phyloP scores from a whole-genome alignment of 2,797 vertebrate genomes.

The Centroberyx gerrardi region DNA sequence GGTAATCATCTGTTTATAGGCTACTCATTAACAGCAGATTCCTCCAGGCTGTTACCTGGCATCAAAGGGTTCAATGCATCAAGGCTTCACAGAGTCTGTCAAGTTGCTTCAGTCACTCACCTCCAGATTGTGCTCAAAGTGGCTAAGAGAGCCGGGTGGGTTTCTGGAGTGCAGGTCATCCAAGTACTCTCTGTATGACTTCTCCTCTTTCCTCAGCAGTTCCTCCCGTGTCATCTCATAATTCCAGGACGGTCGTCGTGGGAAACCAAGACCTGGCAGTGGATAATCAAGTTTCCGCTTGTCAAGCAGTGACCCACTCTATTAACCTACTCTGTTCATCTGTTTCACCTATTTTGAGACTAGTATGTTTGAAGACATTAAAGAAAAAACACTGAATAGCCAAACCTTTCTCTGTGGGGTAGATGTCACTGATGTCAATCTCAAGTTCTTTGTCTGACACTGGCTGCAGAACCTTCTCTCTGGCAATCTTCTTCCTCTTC shows the following conservation, averaged over 20 bases:
- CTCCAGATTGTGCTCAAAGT: slow-evolving; percentile 97
- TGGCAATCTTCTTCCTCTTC: slow-evolving; percentile 89
- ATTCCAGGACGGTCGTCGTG: slow-evolving; percentile 91
- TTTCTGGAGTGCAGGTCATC: slow-evolving; percentile 89
- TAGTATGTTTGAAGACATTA: slow-evolving; percentile 33
- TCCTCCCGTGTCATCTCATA: slow-evolving; percentile 93
- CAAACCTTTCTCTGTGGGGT: slow-evolving; percentile 87
- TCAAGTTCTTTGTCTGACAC: slow-evolving; percentile 89
- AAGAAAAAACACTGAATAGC: slow-evolving; percentile 3
- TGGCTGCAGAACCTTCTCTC: slow-evolving; percentile 86
- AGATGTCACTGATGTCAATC: slow-evolving; percentile 88
- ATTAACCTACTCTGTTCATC: slow-evolving; percentile 49
- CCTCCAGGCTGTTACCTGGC: slow-evolving; percentile 21
- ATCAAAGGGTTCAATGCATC: slow-evolving; percentile 4
- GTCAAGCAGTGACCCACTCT: slow-evolving; percentile 48
- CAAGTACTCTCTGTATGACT: slow-evolving; percentile 89
- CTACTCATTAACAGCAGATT: slow-evolving; percentile 25
- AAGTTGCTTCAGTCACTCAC: slow-evolving; percentile 69
- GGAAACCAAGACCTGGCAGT: slow-evolving; percentile 90
- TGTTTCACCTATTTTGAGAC: slow-evolving; percentile 43
- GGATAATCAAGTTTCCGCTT: slow-evolving; percentile 62
- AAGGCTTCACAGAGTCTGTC: slow-evolving; percentile 7
- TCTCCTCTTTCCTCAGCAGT: slow-evolving; percentile 90
- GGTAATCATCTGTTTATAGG: slow-evolving; percentile 25
- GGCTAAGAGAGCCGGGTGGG: slow-evolving; percentile 88